phyloP scores from a whole-genome alignment of 2,113 vertebrate species.

The Pygoscelis antarcticus region DNA sequence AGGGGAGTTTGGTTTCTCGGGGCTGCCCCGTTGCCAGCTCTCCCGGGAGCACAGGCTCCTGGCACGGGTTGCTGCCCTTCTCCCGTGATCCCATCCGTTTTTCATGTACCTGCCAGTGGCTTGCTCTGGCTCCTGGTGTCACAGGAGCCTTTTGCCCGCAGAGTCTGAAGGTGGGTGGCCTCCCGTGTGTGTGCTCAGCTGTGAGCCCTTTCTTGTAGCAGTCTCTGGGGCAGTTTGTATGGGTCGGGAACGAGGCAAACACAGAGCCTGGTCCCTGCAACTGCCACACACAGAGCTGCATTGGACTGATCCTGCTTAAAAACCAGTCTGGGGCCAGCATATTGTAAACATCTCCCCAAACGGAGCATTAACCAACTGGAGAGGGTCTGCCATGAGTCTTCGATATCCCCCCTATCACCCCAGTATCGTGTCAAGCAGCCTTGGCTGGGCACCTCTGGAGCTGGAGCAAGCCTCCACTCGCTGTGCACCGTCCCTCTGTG shows the following conservation, averaged over 20 bases:
- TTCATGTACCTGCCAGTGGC: background rate
- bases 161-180: background rate
- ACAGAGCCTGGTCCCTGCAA: background rate
- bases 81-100: background rate
- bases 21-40: background rate
- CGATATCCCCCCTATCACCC: no score
- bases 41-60: background rate
- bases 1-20: background rate
- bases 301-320: background rate
- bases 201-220: background rate
- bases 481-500: background rate
- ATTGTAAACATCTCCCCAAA: background rate
- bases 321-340: background rate
- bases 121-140: background rate
- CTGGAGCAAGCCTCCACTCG: rapidly evolving
- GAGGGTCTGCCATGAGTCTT: background rate
- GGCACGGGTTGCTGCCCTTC: background rate
- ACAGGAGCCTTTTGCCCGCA: background rate
- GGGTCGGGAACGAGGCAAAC: background rate
- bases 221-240: background rate
- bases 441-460: background rate
- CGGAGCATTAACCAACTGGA: background rate
- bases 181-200: rapidly evolving
- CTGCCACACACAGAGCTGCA: background rate
- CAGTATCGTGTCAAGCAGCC: background rate